Base-by-base conservation (phyloP, 2,797 vertebrate species). In the Tinamus major region DNA sequence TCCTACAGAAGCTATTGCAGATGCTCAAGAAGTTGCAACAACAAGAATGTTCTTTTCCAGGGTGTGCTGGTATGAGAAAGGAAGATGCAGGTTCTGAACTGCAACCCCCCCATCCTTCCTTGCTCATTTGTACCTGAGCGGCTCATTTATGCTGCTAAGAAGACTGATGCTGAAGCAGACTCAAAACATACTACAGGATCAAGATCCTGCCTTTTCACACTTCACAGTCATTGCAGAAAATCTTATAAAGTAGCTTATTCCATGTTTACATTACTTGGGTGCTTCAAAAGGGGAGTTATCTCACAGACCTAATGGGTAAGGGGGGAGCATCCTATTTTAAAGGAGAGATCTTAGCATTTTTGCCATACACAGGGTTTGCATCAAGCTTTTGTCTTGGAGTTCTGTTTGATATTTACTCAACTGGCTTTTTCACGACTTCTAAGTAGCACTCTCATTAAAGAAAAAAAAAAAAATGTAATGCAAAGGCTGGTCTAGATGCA, bases 381-480 rank as follows among this genome's bases (percentile, higher is more conserved):
- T 55, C 0, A 0, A 41, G 67, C 27, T 88, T 61, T 35, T 90
- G 65, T 29, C 46, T 29, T 49, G 24, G n/a, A 24, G 16, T 1
- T 16, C 82, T 37, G 35, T 42, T 39, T 62, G 27, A 59, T 56
- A 46, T 94, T 91, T 87, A 41, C 56, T 87, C 83, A 82, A 55
- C 33, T 33, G 59, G 68, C 62, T 87, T 85, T 93, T 95, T 85
- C 92, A 79, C 63, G 49, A 86, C 35, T 67, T 71, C 56, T 26
- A 71, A 89, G 79, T 51, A 63, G 75, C 33, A 0, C 69, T 74
- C 42, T 24, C 42, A 24, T 18, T 37, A 56, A 64, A 94, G 93
- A 94, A 93, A 92, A 42, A 94, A 93, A 92, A 42, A 94, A 49
- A 93, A 92, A 78, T 46, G 77, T 24, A 78, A 3, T 14, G 51